phyloP scores from a whole-genome alignment of 2,888 invertebrate genomes.

The Scaptomyza reducta region DNA sequence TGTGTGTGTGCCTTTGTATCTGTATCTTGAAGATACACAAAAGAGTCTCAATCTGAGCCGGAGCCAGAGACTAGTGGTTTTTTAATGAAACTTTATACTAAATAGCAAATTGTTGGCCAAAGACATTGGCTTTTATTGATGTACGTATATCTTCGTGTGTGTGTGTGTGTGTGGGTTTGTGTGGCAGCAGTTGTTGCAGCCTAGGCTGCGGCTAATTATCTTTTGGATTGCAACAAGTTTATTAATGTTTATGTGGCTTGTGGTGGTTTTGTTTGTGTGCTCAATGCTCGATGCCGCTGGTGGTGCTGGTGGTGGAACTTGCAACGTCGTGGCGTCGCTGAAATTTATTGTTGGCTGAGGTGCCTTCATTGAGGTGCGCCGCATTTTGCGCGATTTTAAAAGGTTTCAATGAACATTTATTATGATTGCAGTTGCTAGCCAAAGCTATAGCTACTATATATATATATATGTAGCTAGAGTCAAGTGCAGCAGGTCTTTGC shows the following conservation, averaged over 20 bases:
- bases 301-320: conserved; percentile 1
- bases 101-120: conserved; percentile 72
- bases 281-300: neutral
- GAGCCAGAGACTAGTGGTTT: conserved; percentile 51
- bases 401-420: conserved; percentile 80
- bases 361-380: conserved; percentile 78
- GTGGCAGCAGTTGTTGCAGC: conserved; percentile 53
- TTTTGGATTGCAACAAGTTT: conserved; percentile 80
- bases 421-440: conserved; percentile 68
- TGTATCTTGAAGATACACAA: conserved; percentile 45
- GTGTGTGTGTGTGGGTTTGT: conserved; percentile 23
- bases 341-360: conserved; percentile 73
- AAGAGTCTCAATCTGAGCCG: conserved; percentile 12
- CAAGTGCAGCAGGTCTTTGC: conserved; percentile 19
- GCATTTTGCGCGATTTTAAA: conserved; percentile 79
- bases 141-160: conserved; percentile 18
- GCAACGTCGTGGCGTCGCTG: conserved; percentile 56
- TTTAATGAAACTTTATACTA: conserved; percentile 79
- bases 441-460: neutral
- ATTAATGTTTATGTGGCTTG: conserved; percentile 75
- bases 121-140: conserved; percentile 45
- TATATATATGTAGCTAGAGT: neutral
- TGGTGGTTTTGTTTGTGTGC: conserved; percentile 2
- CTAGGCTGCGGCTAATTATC: conserved; percentile 75
- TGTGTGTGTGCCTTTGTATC: neutral